Evolutionary conservation across 2,113 vertebrate species (phyloP).

Genomic region (Leucopternis melanops): DNA sequence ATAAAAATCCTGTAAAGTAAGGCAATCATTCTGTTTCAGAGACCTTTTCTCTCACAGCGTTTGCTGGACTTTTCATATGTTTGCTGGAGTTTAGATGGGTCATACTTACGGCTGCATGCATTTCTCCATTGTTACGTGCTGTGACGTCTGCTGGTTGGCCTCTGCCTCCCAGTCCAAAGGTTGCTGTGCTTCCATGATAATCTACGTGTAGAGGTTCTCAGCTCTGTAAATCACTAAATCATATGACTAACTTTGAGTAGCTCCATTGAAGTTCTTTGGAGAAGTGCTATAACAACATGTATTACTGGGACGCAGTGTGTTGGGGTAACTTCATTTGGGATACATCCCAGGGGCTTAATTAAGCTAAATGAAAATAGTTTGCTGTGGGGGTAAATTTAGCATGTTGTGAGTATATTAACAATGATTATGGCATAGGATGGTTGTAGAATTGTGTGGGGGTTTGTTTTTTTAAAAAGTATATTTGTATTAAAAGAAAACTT

Average conservation of each 20-base stretch:
- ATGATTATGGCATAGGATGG: not conserved
- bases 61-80: not conserved
- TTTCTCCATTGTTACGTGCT: not conserved
- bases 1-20: not conserved
- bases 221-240: not conserved
- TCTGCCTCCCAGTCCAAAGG: conserved; percentile 26
- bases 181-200: not conserved
- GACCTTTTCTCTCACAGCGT: not conserved
- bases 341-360: not conserved
- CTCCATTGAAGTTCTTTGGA: not conserved
- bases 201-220: not conserved
- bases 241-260: not conserved
- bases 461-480: not conserved
- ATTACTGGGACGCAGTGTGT: not conserved
- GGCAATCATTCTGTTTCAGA: not conserved
- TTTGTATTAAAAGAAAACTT: not conserved
- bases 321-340: not conserved
- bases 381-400: not conserved
- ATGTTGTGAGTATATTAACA: not conserved
- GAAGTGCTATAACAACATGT: not conserved
- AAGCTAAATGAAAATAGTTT: not conserved
- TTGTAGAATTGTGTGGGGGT: not conserved
- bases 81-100: not conserved
- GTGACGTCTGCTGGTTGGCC: not conserved
- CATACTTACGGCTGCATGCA: rapidly evolving